Evolutionary conservation across 92 coral and sea anemone genomes (phyloP).

Genomic region (Porites evermanni): DNA sequence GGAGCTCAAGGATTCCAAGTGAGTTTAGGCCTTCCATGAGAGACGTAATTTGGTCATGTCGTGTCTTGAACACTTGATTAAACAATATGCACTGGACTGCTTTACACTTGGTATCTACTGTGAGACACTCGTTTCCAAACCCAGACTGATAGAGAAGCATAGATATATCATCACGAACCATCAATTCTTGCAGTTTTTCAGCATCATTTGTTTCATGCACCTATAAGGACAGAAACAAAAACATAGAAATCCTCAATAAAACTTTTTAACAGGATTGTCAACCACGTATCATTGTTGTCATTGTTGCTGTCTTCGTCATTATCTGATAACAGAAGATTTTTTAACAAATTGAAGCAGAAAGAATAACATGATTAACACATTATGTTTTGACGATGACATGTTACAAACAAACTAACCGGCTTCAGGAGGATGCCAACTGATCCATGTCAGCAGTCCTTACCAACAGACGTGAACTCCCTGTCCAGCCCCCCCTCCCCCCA

Average conservation of each 20-base stretch:
- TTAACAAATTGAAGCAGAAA: slow-evolving; percentile 17
- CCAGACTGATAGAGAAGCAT: slow-evolving; percentile 64
- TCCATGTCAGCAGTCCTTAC: slow-evolving; percentile 20
- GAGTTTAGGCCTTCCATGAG: slow-evolving; percentile 54
- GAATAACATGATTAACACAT: slow-evolving; percentile 30
- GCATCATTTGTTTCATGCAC: slow-evolving; percentile 51
- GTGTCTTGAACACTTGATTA: slow-evolving; percentile 49
- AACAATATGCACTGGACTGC: slow-evolving; percentile 56
- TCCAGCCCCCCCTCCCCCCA: neutral
- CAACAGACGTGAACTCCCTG: slow-evolving; percentile 13
- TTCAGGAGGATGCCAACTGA: slow-evolving; percentile 14
- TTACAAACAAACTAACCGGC: slow-evolving; percentile 1
- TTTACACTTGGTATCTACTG: slow-evolving; percentile 41
- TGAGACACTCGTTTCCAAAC: slow-evolving; percentile 56
- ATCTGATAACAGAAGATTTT: slow-evolving; percentile 29
- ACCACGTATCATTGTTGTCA: slow-evolving; percentile 19
- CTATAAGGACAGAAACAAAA: slow-evolving; percentile 43
- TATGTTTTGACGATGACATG: slow-evolving; percentile 22
- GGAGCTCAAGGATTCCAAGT: slow-evolving; percentile 45
- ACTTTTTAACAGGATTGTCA: slow-evolving; percentile 20
- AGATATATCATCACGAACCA: slow-evolving; percentile 63
- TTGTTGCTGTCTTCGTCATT: slow-evolving; percentile 31
- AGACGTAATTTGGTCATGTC: slow-evolving; percentile 57
- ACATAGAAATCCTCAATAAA: slow-evolving; percentile 7
- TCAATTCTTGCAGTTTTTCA: slow-evolving; percentile 38